A percentile compares a stretch with the other conserved stretches of the same genome.
Evolutionary conservation across 2,888 invertebrate species (phyloP).

Genomic region (Xestia sexstrigata): DNA sequence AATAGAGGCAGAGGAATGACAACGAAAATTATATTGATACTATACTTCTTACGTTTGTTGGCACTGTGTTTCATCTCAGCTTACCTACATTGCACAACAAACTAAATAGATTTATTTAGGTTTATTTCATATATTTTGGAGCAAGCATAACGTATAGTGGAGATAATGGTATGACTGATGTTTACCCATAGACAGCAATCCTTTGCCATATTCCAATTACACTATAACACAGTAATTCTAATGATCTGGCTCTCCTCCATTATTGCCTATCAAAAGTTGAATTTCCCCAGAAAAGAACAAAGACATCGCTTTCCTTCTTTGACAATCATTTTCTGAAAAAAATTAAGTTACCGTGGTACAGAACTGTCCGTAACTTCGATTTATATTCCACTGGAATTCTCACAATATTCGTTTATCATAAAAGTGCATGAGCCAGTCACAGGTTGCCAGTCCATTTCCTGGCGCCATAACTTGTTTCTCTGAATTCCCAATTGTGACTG

Average conservation of each 20-base stretch:
- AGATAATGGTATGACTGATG: background rate
- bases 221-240: background rate
- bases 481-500: conserved; percentile 25
- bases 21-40: conserved; percentile 69
- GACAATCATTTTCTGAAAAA: background rate
- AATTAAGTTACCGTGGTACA: background rate
- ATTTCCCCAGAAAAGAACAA: conserved; percentile 5
- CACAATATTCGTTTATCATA: conserved; percentile 46
- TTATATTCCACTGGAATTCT: conserved; percentile 32
- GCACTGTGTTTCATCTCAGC: conserved; percentile 33
- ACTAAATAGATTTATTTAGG: background rate
- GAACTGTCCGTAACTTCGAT: conserved; percentile 14
- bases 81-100: conserved; percentile 15
- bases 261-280: background rate
- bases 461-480: conserved; percentile 35
- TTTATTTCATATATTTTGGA: background rate
- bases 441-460: conserved; percentile 38
- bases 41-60: conserved; percentile 58
- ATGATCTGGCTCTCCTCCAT: background rate
- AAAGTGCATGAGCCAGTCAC: conserved; percentile 38
- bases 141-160: background rate
- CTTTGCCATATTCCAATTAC: background rate
- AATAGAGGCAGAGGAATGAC: conserved; percentile 68
- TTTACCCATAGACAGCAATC: background rate
- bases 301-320: conserved; percentile 4